Evolutionary conservation across 37 sponge, comb jelly and placozoan genomes (phyloP), one percentile per base, ranked within the genome.

Genomic region (Chondrilla cf. caribensis): DNA sequence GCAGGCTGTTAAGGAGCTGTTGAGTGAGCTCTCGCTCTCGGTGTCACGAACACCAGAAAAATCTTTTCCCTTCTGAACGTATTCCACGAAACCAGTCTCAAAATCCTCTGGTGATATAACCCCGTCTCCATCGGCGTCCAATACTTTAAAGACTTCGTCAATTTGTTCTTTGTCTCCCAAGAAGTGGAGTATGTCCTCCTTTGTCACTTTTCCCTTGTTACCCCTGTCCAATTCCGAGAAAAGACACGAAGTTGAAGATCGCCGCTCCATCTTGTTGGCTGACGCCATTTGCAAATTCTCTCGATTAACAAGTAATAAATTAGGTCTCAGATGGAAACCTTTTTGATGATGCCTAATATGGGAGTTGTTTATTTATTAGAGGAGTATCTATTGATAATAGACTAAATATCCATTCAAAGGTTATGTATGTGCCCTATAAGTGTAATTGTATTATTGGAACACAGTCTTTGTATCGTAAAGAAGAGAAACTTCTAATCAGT

Each of bases 41-140:
- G 0, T 38, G 8, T 39, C 43, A 18, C 79, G 38, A 42, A 26
- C 2, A 38, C 38, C 35, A 7, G 26, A 17, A 4, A 43, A 47
- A 33, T 58, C 35, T 25, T 84, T 72, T 2, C 44, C n/a, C n/a
- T 42, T 73, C 18, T 38, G 79, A 41, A 87, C 55, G 42, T 86
- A 90, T 33, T 80, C 47, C 9, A 87, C 84, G 71, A 90, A 86
- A 51, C 91, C 92, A 19, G 78, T 62, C 72, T 84, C 60, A 38
- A 91, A 91, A 54, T 91, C 92, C 6, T 87, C 80, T 36, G 77
- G 17, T 11, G 85, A 85, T 17, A 91, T 78, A 15, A 77, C 38
- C 2, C 92, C 92, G 59, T 87, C 86, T 0, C 85, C 87, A 55
- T 91, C 88, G 4, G 77, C 32, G 38, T 91, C 92, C 60, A 91